These are phyloP conservation scores for Sebastes reedi DNA, from an alignment of 2,797 vertebrate species.

Conservation along the genomic window DNA sequence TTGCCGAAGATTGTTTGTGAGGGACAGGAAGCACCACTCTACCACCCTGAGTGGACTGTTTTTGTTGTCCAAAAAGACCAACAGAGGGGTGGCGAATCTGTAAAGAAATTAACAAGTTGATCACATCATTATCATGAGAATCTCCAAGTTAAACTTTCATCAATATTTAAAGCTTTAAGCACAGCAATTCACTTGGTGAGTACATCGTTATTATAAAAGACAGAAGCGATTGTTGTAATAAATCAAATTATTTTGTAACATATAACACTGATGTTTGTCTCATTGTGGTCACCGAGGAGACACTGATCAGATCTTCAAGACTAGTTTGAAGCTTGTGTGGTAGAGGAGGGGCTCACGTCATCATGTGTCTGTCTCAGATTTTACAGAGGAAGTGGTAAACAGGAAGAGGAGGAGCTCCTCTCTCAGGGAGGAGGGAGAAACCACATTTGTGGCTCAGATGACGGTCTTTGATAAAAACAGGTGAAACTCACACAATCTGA, in stretches of 20 bases:
- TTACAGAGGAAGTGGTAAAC: conserved; percentile 83
- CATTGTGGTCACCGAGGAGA: not conserved
- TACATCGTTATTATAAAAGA: not conserved
- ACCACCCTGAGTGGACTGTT: too few relatives aligned
- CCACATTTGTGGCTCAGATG: conserved; percentile 96
- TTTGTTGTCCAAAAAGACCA: too few relatives aligned
- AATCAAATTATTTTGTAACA: not conserved
- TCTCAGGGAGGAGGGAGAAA: conserved; percentile 91
- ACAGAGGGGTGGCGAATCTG: too few relatives aligned
- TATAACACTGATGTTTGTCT: not conserved
- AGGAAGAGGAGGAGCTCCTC: conserved; percentile 90
- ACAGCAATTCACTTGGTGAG: not conserved
- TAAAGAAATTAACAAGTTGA: too few relatives aligned
- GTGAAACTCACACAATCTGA: conserved; percentile 48
- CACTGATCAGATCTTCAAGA: not conserved
- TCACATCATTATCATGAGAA: not conserved
- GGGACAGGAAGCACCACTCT: too few relatives aligned
- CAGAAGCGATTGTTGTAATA: not conserved
- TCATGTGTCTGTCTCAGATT: conserved; percentile 79
- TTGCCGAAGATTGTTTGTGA: not conserved
- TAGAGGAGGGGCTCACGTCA: not conserved
- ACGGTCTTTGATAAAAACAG: conserved; percentile 99
- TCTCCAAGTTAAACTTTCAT: not conserved
- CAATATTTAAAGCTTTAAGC: not conserved
- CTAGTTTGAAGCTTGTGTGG: not conserved